Evolutionary conservation across 92 coral and sea anemone species (phyloP).

Genomic region (Siderastrea radians): DNA sequence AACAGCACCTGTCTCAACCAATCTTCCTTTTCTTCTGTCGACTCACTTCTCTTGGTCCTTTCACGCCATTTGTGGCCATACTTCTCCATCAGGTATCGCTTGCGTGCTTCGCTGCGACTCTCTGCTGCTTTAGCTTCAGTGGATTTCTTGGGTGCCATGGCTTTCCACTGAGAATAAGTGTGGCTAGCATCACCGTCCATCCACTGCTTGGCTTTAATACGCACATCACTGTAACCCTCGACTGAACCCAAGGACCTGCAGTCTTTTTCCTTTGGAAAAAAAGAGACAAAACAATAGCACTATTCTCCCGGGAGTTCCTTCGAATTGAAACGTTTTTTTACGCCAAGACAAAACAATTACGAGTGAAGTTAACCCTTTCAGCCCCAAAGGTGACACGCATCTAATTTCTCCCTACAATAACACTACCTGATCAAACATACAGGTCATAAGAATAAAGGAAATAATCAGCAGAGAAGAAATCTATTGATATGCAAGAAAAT

Average conservation of each 20-base stretch:
- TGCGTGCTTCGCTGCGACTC: conserved; percentile 79
- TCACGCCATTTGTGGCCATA: conserved; percentile 75
- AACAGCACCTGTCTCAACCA: conserved; percentile 97
- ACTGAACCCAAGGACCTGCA: conserved; percentile 77
- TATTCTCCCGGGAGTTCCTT: background rate
- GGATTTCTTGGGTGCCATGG: conserved; percentile 69
- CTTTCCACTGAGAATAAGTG: conserved; percentile 80
- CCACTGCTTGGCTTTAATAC: conserved; percentile 81
- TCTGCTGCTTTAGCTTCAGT: conserved; percentile 74
- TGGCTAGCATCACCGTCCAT: conserved; percentile 76
- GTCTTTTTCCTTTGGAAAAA: conserved; percentile 68
- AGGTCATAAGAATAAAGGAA: too few species aligned
- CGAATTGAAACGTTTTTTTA: too few species aligned
- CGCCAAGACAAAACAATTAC: too few species aligned
- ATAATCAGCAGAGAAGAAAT: too few species aligned
- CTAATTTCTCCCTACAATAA: too few species aligned
- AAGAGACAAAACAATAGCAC: background rate
- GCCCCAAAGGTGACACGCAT: too few species aligned
- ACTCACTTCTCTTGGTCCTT: conserved; percentile 74
- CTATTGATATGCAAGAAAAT: too few species aligned
- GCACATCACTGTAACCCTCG: conserved; percentile 63
- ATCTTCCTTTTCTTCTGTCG: conserved; percentile 66
- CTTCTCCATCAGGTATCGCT: conserved; percentile 79
- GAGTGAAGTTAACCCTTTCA: too few species aligned
- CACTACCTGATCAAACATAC: too few species aligned